Percentiles rank a stretch among this genome's conserved stretches.
Evolutionary conservation across 37 sponge, comb jelly and placozoan species (phyloP).

Genomic region (Agelas oroides): DNA sequence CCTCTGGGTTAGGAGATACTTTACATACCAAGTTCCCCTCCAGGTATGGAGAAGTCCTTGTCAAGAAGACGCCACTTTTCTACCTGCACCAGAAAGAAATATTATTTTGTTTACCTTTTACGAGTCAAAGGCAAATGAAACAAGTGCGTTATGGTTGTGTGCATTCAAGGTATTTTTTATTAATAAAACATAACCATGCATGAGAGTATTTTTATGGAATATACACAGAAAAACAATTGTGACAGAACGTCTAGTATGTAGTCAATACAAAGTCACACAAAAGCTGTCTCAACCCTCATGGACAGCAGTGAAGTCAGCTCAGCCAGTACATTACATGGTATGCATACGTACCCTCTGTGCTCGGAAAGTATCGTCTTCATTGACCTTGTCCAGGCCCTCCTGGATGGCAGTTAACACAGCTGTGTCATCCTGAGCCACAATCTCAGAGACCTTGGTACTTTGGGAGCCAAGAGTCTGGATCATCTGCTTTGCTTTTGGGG

Average conservation of each 20-base stretch:
- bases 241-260: too few species aligned
- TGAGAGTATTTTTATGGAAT: too few species aligned
- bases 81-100: conserved; percentile 47
- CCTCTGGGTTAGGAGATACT: too few species aligned
- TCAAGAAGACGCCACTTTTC: conserved; percentile 76
- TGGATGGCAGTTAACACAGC: conserved; percentile 80
- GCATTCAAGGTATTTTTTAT: too few species aligned
- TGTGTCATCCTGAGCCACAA: conserved; percentile 56
- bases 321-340: too few species aligned
- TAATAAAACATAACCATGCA: not conserved
- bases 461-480: conserved; percentile 37
- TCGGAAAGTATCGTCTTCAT: conserved; percentile 55
- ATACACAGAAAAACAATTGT: too few species aligned
- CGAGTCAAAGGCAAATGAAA: too few species aligned
- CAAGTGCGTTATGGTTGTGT: too few species aligned
- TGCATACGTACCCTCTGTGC: conserved; percentile 62
- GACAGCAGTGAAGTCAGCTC: too few species aligned
- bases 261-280: too few species aligned
- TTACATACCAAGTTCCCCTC: conserved; percentile 85
- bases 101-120: too few species aligned
- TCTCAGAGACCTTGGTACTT: conserved; percentile 63
- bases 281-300: too few species aligned
- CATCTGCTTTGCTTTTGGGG: conserved; percentile 35
- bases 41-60: conserved; percentile 78
- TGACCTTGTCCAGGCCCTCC: conserved; percentile 72